phyloP scores from a whole-genome alignment of 1,140 invertebrate genomes.

The Calliphora vicina region DNA sequence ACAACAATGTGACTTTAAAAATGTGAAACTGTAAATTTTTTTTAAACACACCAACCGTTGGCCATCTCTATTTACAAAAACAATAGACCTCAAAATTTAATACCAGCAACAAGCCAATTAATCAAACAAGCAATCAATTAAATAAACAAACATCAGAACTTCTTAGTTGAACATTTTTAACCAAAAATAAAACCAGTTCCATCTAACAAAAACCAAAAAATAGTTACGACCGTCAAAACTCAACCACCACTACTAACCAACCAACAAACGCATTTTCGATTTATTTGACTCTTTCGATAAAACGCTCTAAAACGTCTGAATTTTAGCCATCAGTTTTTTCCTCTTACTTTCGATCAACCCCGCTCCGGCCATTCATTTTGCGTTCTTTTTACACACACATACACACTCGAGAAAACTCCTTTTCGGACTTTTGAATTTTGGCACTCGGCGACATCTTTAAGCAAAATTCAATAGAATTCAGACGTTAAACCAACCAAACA shows the following conservation, averaged over 20 bases:
- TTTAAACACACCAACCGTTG: constrained; percentile 22
- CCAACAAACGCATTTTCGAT: not conserved
- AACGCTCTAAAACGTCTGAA: not conserved
- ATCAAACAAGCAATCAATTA: not conserved
- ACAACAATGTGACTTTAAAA: constrained; percentile 2
- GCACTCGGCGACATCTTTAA: not conserved
- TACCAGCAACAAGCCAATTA: not conserved
- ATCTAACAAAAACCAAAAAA: not conserved
- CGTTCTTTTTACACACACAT: not conserved
- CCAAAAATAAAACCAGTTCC: not conserved
- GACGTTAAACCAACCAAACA: constrained; percentile 1
- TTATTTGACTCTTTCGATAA: not conserved
- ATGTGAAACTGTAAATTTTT: not conserved
- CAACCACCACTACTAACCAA: not conserved
- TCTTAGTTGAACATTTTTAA: not conserved
- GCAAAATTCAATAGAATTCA: constrained; percentile 13
- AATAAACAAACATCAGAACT: not conserved
- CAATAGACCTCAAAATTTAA: constrained; percentile 28
- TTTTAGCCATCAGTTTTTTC: constrained; percentile 20
- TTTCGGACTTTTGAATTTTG: not conserved
- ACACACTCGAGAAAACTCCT: not conserved
- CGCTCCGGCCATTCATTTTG: not conserved
- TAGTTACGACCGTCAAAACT: not conserved
- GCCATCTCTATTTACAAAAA: constrained; percentile 22
- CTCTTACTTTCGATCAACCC: too few relatives aligned